phyloP scores from a whole-genome alignment of 2,113 vertebrate species.

The Chascanopsetta lugubris region DNA sequence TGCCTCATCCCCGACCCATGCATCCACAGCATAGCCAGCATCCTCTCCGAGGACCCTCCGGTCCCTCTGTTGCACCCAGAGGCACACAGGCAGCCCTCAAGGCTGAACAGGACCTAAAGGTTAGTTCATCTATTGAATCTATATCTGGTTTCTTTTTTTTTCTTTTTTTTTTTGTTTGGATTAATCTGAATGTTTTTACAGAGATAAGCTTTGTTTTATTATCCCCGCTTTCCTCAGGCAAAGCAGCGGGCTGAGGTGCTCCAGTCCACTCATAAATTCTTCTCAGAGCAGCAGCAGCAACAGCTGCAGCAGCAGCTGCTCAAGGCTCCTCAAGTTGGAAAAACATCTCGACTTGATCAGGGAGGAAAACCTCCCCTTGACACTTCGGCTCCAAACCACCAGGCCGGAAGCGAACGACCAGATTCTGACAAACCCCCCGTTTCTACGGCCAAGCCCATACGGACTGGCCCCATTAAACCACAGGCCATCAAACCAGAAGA shows the following conservation, averaged over 20 bases:
- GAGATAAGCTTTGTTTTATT: conserved; percentile 19
- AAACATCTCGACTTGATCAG: conserved; percentile 85
- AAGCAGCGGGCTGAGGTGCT: conserved; percentile 99
- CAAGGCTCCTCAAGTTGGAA: conserved; percentile 88
- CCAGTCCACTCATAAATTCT: conserved; percentile 98
- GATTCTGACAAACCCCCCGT: conserved; percentile 85
- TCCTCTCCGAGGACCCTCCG: conserved; percentile 86
- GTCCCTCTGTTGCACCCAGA: conserved; percentile 86
- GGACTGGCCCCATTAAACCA: conserved; percentile 99
- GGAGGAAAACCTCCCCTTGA: conserved; percentile 85
- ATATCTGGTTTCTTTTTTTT: neutral
- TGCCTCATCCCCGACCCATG: conserved; percentile 91
- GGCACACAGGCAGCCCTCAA: conserved; percentile 89
- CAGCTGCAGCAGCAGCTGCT: conserved; percentile 87
- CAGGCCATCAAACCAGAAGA: conserved; percentile 99
- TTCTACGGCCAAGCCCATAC: conserved; percentile 89
- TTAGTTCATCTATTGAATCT: conserved; percentile 60
- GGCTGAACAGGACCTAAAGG: conserved; percentile 94
- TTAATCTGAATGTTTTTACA: no score
- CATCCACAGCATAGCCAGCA: conserved; percentile 85
- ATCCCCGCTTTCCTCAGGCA: conserved; percentile 84
- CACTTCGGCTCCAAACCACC: conserved; percentile 82
- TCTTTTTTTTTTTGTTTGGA: neutral
- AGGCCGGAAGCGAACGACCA: conserved; percentile 77
- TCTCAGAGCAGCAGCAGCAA: conserved; percentile 91